Evolutionary conservation across 2,888 invertebrate species (phyloP).

Genomic region (Tipula vernalis): DNA sequence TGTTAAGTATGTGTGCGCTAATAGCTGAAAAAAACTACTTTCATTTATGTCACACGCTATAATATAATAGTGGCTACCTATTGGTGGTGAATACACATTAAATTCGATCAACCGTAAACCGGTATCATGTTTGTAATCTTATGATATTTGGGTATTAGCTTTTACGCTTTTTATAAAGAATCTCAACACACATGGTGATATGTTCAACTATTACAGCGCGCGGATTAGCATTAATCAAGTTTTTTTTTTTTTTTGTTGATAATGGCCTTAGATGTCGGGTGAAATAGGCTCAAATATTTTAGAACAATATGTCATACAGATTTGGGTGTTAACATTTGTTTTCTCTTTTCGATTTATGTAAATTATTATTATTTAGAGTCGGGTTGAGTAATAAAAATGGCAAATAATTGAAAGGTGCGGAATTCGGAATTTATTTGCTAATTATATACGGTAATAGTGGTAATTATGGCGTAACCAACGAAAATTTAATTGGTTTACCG

Average conservation of each 20-base stretch:
- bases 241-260: not conserved
- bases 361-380: not conserved
- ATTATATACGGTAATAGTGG: not conserved
- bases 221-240: not conserved
- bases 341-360: not conserved
- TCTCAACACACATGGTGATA: not conserved
- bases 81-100: not conserved
- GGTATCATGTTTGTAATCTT: not conserved
- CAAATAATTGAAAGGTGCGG: not conserved
- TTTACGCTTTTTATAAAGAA: not conserved
- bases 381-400: not conserved
- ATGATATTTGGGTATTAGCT: not conserved
- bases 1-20: not conserved
- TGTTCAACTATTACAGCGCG: not conserved
- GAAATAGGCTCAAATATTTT: not conserved
- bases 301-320: not conserved
- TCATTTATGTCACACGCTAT: not conserved
- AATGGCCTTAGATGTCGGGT: not conserved
- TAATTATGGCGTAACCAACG: not conserved
- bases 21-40: not conserved
- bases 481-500: no score
- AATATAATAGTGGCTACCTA: not conserved
- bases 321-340: not conserved
- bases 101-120: not conserved
- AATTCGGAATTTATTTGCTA: not conserved